Conservation (phyloP, 2,888 invertebrate species). For the Malacosoma neustria region DNA sequence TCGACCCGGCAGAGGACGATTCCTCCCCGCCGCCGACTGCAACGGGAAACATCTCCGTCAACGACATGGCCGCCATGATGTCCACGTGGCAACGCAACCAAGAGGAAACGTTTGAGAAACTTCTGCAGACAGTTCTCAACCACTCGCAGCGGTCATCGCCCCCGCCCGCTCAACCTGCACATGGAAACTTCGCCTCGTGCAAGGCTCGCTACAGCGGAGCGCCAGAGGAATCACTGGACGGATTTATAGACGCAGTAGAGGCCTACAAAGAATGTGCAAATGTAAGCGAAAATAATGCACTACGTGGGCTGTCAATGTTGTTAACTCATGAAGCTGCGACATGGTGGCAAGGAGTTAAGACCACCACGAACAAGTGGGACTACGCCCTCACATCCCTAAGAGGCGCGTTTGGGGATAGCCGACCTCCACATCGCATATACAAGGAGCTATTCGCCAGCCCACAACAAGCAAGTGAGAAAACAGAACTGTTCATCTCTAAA, state of each 20-base stretch:
- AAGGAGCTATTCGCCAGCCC: not conserved
- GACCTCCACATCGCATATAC: slow-evolving; percentile 4
- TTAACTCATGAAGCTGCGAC: slow-evolving; percentile 13
- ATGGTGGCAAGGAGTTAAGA: slow-evolving; percentile 10
- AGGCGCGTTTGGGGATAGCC: slow-evolving; percentile 4
- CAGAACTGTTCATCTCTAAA: slow-evolving; percentile 7
- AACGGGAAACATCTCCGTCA: too few species aligned
- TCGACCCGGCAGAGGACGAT: too few species aligned
- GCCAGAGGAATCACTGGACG: slow-evolving; percentile 2
- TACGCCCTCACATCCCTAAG: not conserved
- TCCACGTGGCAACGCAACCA: too few species aligned
- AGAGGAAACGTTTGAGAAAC: too few species aligned
- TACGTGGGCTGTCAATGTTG: slow-evolving; percentile 13
- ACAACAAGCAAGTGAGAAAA: slow-evolving; percentile 1
- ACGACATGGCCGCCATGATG: too few species aligned
- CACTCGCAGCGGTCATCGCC: too few species aligned
- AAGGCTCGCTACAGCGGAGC: slow-evolving; percentile 11
- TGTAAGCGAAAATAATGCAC: slow-evolving; percentile 8
- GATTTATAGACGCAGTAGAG: slow-evolving; percentile 12
- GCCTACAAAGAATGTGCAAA: slow-evolving; percentile 10
- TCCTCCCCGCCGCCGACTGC: too few species aligned
- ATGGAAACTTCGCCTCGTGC: slow-evolving; percentile 8
- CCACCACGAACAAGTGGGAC: slow-evolving; percentile 1
- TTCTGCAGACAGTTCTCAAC: too few species aligned
- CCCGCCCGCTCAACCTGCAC: too few species aligned